phyloP scores from a whole-genome alignment of 2,888 invertebrate species.

The Orthosia cruda region DNA sequence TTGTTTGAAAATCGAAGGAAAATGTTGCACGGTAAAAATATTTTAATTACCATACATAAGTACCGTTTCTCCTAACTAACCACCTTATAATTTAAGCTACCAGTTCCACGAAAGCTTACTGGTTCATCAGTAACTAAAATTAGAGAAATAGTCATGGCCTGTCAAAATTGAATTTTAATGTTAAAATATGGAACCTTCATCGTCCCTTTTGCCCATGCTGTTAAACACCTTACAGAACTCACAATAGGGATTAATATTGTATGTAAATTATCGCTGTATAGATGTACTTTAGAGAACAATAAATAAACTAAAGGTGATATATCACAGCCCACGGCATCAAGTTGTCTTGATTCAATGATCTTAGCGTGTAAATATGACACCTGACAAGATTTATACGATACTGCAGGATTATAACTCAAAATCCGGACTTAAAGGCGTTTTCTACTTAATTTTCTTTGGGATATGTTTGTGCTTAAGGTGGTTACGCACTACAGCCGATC shows the following conservation, averaged over 20 bases:
- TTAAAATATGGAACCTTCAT: conserved; percentile 53
- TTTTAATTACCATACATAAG: not conserved
- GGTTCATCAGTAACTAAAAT: conserved; percentile 52
- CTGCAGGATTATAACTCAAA: conserved; percentile 45
- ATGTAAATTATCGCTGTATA: not conserved
- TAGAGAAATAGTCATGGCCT: conserved; percentile 38
- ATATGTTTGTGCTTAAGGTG: not conserved
- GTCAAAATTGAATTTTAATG: conserved; percentile 58
- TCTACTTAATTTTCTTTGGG: conserved; percentile 42
- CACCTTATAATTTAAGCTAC: conserved; percentile 14
- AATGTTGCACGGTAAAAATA: no score
- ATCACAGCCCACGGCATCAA: conserved; percentile 60
- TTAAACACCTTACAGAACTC: not conserved
- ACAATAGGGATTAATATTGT: conserved; percentile 20
- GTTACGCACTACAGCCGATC: no score
- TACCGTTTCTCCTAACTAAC: conserved; percentile 4
- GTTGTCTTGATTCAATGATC: conserved; percentile 62
- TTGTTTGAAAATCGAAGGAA: no score
- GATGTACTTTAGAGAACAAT: conserved; percentile 31
- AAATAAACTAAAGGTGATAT: conserved; percentile 62
- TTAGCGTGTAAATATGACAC: conserved; percentile 62
- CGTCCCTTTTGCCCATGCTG: conserved; percentile 28
- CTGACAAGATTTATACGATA: conserved; percentile 52
- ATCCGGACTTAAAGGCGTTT: conserved; percentile 20
- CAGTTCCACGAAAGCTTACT: conserved; percentile 3